Evolutionary conservation across 2,888 invertebrate genomes (phyloP), one percentile per base, ranked within the genome.

Genomic region (Cryptophagus acutangulus): DNA sequence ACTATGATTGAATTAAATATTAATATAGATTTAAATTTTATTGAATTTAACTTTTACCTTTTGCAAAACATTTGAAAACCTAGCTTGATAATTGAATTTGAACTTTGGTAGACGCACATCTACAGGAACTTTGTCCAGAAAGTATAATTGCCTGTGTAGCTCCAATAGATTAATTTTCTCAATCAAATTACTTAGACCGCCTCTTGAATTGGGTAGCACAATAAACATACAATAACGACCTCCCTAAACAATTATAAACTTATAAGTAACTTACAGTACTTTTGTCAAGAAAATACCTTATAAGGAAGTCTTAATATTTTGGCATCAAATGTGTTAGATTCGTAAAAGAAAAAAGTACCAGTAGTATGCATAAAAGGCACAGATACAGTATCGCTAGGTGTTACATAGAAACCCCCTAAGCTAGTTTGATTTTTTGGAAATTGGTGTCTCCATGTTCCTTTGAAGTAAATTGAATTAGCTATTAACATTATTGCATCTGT

Each of bases 401-500:
- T 67, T 3, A 75, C 64, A 58, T 78, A 77, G 69, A 93, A 93
- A 3, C 67, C 66, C 1, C 73, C 77, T 0, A 64, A 49, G 38
- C 66, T 71, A 0, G 86, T 87, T 1, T 70, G 68, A 42, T 78
- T 77, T 12, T 74, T 73, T 0, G 76, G 70, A 59, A 89, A 90
- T 54, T 77, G 79, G 45, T 78, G 73, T 0, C 75, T 71, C 91
- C 91, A 91, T 1, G 76, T 71, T 1, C 89, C 89, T 62, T 87
- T 84, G 73, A 89, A 90, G 69, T 80, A 89, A 17, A 91, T 69
- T 0, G 85, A 82, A 66, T 86, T 90, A 17, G 84, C 71, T n/a
- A 62, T 36, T 29, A 90, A 54, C 63, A 89, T 74, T 2, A 82
- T 73, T 13, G 81, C 76, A 36, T 77, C 72, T 16, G 74, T 58